Conservation (phyloP, 1,140 invertebrate genomes). For the Drosophila kikkawai region DNA sequence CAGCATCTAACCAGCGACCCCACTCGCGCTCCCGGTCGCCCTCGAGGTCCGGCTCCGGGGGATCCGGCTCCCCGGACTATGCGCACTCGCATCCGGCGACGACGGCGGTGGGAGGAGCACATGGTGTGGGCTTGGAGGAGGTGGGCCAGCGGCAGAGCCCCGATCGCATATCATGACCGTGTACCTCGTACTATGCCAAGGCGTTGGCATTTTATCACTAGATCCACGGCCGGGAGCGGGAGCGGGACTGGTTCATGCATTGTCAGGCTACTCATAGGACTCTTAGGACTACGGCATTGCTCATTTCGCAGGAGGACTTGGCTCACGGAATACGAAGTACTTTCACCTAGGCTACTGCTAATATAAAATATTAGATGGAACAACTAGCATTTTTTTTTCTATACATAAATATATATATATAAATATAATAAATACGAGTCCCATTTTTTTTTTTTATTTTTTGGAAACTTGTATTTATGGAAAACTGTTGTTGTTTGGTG, state of each 20-base stretch:
- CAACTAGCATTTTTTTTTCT: constrained; percentile 77
- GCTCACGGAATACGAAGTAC: constrained; percentile 50
- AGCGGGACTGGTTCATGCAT: constrained; percentile 24
- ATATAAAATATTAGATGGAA: constrained; percentile 78
- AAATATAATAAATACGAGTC: constrained; percentile 33
- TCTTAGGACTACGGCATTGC: constrained; percentile 65
- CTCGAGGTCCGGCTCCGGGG: constrained; percentile 39
- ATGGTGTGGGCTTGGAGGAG: constrained; percentile 14
- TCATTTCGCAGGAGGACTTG: constrained; percentile 42
- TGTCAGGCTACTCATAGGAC: constrained; percentile 41
- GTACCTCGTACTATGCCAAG: constrained; percentile 80
- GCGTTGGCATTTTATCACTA: constrained; percentile 80
- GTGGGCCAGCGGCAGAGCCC: constrained; percentile 60
- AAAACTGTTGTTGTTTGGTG: constrained; percentile 65
- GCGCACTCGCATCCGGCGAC: constrained; percentile 2
- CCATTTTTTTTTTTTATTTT: constrained; percentile 48
- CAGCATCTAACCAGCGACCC: constrained; percentile 60
- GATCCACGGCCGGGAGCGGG: constrained; percentile 4
- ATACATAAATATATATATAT: constrained; percentile 47
- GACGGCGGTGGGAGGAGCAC: not conserved
- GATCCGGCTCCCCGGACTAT: constrained; percentile 60
- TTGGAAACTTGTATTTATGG: constrained; percentile 63
- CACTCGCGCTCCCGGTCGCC: constrained; percentile 19
- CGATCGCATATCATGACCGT: constrained; percentile 84
- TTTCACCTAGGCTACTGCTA: constrained; percentile 71